These are phyloP conservation scores for Cisticola juncidis DNA, from an alignment of 2,113 vertebrate species.

Conservation along the genomic window DNA sequence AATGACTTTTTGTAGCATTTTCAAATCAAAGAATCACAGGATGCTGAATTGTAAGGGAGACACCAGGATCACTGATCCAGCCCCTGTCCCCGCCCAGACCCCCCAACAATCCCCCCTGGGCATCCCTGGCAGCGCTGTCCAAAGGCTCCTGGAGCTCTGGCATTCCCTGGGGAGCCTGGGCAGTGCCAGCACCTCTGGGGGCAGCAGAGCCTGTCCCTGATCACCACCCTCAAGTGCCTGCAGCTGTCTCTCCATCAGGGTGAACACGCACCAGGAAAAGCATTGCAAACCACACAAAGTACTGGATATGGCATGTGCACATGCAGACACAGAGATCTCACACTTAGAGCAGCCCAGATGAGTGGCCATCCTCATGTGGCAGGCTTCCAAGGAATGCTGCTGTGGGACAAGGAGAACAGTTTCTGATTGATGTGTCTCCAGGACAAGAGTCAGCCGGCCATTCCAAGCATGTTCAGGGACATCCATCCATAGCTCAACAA, in stretches of 20 bases:
- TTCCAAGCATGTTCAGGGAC: neutral
- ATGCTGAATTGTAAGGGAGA: accelerated
- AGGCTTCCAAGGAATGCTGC: neutral
- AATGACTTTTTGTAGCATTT: neutral
- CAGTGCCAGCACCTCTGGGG: neutral
- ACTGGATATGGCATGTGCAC: too few species aligned
- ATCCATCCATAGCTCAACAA: neutral
- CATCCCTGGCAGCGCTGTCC: neutral
- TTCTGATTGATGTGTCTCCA: neutral
- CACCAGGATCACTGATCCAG: accelerated
- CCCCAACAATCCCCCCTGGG: accelerated
- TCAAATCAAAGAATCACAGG: neutral
- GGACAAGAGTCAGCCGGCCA: neutral
- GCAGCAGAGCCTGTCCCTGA: neutral
- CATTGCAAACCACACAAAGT: neutral
- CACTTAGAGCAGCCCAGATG: neutral
- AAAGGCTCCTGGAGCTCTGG: neutral
- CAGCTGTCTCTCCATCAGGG: neutral
- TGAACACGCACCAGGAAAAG: neutral
- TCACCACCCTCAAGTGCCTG: neutral
- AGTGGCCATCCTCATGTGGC: neutral
- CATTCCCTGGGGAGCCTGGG: neutral
- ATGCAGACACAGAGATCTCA: neutral
- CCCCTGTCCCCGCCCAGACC: neutral
- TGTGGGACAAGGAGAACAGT: neutral